phyloP scores from a whole-genome alignment of 1,140 invertebrate species.

The Cherax quadricarinatus region DNA sequence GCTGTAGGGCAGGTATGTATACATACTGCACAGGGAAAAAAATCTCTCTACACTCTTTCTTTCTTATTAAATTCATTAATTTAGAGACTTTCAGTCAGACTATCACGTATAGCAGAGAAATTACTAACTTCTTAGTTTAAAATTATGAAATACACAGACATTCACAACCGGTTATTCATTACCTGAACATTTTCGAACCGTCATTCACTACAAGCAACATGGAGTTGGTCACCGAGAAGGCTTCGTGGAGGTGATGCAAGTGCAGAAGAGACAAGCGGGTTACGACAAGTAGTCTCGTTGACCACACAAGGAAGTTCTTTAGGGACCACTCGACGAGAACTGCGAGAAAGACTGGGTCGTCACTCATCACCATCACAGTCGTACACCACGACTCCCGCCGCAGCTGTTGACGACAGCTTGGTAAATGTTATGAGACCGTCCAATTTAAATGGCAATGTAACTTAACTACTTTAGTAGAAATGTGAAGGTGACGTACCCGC shows the following conservation, averaged over 20 bases:
- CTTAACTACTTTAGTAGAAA: background rate
- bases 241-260: background rate
- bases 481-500: background rate
- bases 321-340: conserved; percentile 19
- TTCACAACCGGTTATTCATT: background rate
- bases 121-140: background rate
- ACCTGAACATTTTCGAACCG: background rate
- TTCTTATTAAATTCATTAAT: too few species aligned
- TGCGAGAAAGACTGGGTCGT: conserved; percentile 44
- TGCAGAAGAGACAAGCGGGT: background rate
- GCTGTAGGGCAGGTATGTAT: conserved; percentile 12
- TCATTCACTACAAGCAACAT: conserved; percentile 13
- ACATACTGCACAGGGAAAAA: background rate
- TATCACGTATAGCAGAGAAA: background rate
- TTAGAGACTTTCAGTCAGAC: too few species aligned
- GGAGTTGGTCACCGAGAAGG: conserved; percentile 28
- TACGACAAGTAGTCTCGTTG: conserved; percentile 29
- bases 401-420: background rate
- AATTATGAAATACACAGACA: background rate
- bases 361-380: conserved; percentile 42
- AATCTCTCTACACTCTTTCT: background rate
- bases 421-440: background rate
- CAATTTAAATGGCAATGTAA: background rate
- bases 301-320: conserved; percentile 28
- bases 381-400: conserved; percentile 28